Base-by-base conservation (phyloP, 2,113 vertebrate species). In the Zosterops lateralis region DNA sequence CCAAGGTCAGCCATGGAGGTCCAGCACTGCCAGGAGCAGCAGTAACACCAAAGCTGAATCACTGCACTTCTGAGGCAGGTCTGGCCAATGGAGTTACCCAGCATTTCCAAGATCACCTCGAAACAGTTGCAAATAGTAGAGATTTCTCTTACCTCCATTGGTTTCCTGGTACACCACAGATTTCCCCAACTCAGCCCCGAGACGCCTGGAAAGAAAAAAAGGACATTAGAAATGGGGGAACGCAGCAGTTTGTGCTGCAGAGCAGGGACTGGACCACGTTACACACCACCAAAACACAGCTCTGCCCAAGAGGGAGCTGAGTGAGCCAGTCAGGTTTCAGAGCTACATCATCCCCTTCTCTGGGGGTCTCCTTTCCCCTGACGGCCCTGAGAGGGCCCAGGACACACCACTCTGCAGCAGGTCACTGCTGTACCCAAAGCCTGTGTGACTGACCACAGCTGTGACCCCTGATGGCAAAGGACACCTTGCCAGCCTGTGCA, bases 151-250 rank as follows among this genome's bases (percentile, higher is more conserved):
- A 99, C 99, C 99, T 98, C 99, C 98, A 96, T 99, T 99, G 14
- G 99, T 98, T 89, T 99, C 99, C 89, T 99, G 99, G 90, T 99
- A 99, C 17, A 99, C 99, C 86, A 99, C 98, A 61, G 99, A 99
- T 78, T 99, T 99, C 31, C 99, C 99, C 96, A 99, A 93, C 93
- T 99, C 99, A 86, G 99, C 99, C 90, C 99, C 99, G 3, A 99
- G 98, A 57, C 99, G 98, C 95, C 99, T 99, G 88, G 40, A 65
- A 64, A 62, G 38, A 38, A 54, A 75, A 74, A 54, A 72, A 24
- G 18, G 56, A 65, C 1, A 3, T 79, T 22, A 66, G 60, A 50
- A 71, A 76, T 6, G 17, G 32, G 83, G 32, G 32, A 84, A 84
- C 2, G 3, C 78, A 76, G 34, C 67, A 58, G 38, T 10, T 14